phyloP scores from a whole-genome alignment of 2,113 vertebrate genomes.

The Zingel zingel region DNA sequence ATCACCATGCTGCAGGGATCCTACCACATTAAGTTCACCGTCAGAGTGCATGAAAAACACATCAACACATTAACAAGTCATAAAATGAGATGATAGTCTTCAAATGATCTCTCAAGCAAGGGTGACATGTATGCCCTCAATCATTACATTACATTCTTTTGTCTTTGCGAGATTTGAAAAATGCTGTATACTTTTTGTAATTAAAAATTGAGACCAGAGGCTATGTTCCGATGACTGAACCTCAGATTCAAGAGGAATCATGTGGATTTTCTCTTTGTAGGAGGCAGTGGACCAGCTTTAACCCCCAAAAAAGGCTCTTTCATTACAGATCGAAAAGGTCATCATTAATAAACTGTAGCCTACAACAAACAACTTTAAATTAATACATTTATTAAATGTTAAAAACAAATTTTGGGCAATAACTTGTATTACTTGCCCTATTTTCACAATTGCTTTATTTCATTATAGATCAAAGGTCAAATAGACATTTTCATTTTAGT shows the following conservation, averaged over 20 bases:
- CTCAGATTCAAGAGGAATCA: background rate
- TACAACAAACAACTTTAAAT: no score
- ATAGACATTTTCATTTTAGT: no score
- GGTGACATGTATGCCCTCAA: background rate
- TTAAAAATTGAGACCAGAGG: no score
- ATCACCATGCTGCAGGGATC: slow-evolving; percentile 5
- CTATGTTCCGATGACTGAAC: background rate
- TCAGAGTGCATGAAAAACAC: slow-evolving; percentile 14
- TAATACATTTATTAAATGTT: no score
- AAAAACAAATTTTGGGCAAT: no score
- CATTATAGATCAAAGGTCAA: no score
- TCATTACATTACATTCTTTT: background rate
- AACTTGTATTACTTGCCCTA: no score
- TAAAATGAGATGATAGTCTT: background rate
- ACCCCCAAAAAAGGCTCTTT: background rate
- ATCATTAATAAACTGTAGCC: no score
- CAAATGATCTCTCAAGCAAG: slow-evolving; percentile 5
- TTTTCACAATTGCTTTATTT: no score
- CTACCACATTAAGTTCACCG: slow-evolving; percentile 7
- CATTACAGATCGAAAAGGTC: no score
- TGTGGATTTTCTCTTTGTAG: background rate
- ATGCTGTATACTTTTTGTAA: no score
- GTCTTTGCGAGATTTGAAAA: background rate
- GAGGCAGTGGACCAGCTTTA: background rate
- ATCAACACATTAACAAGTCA: background rate